A percentile compares a stretch with the other conserved stretches of the same genome.
These are phyloP conservation scores for Aphrophora alni DNA, from an alignment of 2,888 invertebrate genomes.

Conservation along the genomic window DNA sequence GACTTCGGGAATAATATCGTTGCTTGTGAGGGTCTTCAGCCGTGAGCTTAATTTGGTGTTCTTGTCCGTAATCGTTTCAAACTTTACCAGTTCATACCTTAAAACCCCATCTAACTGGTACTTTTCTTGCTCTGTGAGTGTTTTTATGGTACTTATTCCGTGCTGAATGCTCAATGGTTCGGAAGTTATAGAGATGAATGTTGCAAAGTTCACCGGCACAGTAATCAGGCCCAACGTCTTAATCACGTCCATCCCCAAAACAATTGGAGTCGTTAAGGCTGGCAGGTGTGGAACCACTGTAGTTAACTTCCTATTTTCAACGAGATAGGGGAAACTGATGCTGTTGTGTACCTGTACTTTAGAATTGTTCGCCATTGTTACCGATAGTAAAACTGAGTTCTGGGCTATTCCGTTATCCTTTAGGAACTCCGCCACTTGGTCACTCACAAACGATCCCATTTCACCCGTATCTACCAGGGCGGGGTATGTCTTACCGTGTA, in stretches of 20 bases:
- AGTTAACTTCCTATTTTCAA: neutral
- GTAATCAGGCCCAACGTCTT: neutral
- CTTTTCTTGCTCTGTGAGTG: neutral
- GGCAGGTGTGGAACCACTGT: neutral
- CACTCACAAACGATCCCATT: neutral
- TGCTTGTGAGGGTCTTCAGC: neutral
- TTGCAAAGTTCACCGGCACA: too few relatives aligned
- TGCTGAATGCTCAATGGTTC: neutral
- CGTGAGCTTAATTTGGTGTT: neutral
- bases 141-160: neutral
- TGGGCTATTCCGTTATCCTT: neutral
- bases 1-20: neutral
- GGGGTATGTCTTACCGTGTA: neutral
- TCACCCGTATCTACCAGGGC: neutral
- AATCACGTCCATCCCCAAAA: neutral
- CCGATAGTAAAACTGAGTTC: neutral
- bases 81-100: neutral
- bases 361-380: neutral
- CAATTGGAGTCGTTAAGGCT: neutral
- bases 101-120: neutral
- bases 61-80: neutral
- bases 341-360: neutral
- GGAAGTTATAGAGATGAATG: too few relatives aligned
- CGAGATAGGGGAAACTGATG: neutral
- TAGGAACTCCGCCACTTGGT: neutral